These are phyloP conservation scores for Ameiurus melas DNA, from an alignment of 2,113 vertebrate species.

Conservation along the genomic window DNA sequence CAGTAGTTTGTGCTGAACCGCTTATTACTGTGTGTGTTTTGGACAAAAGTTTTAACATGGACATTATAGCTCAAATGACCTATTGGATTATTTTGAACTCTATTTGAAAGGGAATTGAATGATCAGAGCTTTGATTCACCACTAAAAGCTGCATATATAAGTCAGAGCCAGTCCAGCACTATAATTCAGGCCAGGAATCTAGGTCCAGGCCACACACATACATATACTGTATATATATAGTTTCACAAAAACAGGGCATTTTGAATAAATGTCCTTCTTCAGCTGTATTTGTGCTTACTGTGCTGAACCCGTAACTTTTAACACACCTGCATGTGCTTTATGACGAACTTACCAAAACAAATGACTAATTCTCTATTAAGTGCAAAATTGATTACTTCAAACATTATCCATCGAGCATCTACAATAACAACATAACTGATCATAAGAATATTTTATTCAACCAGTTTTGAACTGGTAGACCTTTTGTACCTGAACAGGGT, in stretches of 20 bases:
- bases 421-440: too few species aligned
- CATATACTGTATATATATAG: not conserved
- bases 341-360: not conserved
- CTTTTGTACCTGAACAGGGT: not conserved
- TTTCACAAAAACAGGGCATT: not conserved
- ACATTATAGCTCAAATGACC: not conserved
- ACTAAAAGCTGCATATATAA: not conserved
- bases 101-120: not conserved
- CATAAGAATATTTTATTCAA: not conserved
- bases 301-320: not conserved
- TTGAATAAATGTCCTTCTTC: not conserved
- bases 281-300: not conserved
- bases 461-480: not conserved
- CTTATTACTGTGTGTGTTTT: not conserved
- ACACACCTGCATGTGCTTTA: not conserved
- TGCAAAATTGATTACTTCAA: not conserved
- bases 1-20: not conserved
- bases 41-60: not conserved
- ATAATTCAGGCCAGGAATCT: slow-evolving; percentile 1
- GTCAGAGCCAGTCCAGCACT: not conserved
- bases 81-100: not conserved
- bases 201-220: not conserved
- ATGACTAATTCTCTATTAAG: not conserved
- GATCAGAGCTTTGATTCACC: not conserved
- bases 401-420: not conserved